Conservation (phyloP, 2,797 vertebrate species). For the Paramormyrops hopkinsi region DNA sequence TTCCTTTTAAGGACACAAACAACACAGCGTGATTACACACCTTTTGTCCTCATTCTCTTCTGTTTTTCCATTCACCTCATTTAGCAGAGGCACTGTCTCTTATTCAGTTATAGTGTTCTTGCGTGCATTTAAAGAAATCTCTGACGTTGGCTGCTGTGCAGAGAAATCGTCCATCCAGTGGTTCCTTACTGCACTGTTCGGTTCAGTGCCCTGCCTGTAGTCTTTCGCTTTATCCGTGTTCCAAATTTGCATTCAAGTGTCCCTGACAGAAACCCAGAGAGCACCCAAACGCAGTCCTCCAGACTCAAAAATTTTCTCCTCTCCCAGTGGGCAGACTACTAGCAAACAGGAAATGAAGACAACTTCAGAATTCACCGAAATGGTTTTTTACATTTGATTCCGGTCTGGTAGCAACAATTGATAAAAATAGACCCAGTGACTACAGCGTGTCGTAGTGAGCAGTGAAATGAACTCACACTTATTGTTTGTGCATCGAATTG, state of each 20-base stretch:
- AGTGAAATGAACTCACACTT: slow-evolving; percentile 12
- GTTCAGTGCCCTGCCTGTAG: not conserved
- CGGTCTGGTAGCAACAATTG: slow-evolving; percentile 14
- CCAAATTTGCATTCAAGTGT: not conserved
- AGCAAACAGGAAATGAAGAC: slow-evolving; percentile 13
- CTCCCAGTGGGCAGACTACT: not conserved
- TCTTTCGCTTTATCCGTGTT: not conserved
- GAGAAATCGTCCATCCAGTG: not conserved
- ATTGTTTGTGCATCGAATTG: slow-evolving; percentile 14
- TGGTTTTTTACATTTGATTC: slow-evolving; percentile 1
- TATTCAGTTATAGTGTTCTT: not conserved
- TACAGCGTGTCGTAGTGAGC: not conserved
- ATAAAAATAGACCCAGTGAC: slow-evolving; percentile 12
- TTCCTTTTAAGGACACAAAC: not conserved
- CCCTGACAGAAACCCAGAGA: not conserved
- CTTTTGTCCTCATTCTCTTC: not conserved
- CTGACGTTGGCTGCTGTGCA: not conserved
- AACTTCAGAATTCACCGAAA: slow-evolving; percentile 12
- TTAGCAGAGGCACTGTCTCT: not conserved
- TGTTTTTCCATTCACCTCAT: not conserved
- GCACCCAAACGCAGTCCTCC: not conserved
- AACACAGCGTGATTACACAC: not conserved
- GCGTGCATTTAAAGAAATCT: not conserved
- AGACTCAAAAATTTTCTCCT: not conserved
- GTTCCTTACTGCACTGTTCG: not conserved